Evolutionary conservation across 2,888 invertebrate genomes (phyloP).

Genomic region (Synanthedon vespiformis): DNA sequence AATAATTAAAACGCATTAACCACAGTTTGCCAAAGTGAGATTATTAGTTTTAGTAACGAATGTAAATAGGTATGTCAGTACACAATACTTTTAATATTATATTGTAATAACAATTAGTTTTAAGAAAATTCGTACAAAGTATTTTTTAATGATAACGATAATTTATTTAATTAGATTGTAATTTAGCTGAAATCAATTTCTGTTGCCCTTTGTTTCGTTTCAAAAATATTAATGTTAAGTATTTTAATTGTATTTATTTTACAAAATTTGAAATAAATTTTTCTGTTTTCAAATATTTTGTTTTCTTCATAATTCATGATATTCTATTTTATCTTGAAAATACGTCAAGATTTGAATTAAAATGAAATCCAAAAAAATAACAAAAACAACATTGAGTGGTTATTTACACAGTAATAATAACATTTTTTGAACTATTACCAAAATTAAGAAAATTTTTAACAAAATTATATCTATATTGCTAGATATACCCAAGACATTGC

Average conservation of each 20-base stretch:
- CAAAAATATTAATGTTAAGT: constrained; percentile 46
- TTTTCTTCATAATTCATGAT: too few relatives aligned
- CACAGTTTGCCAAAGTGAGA: constrained; percentile 74
- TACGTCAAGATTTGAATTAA: too few relatives aligned
- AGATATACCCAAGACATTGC: too few relatives aligned
- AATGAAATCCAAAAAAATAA: too few relatives aligned
- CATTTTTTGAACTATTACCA: too few relatives aligned
- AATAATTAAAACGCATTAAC: constrained; percentile 49
- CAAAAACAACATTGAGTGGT: too few relatives aligned
- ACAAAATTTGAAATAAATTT: constrained; percentile 48
- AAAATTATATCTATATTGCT: too few relatives aligned
- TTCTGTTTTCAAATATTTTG: constrained; percentile 40
- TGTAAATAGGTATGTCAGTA: neutral
- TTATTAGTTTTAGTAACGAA: constrained; percentile 45
- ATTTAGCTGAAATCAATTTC: constrained; percentile 20
- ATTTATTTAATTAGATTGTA: constrained; percentile 48
- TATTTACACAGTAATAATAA: too few relatives aligned
- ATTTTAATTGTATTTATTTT: constrained; percentile 62
- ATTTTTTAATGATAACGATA: constrained; percentile 38
- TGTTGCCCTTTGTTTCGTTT: constrained; percentile 67
- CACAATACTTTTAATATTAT: neutral
- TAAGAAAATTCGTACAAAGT: constrained; percentile 53
- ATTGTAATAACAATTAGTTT: neutral
- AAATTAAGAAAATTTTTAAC: too few relatives aligned
- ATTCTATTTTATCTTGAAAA: too few relatives aligned